These are phyloP conservation scores for Temnothorax ravouxi DNA, from an alignment of 2,888 invertebrate species.

Conservation along the genomic window DNA sequence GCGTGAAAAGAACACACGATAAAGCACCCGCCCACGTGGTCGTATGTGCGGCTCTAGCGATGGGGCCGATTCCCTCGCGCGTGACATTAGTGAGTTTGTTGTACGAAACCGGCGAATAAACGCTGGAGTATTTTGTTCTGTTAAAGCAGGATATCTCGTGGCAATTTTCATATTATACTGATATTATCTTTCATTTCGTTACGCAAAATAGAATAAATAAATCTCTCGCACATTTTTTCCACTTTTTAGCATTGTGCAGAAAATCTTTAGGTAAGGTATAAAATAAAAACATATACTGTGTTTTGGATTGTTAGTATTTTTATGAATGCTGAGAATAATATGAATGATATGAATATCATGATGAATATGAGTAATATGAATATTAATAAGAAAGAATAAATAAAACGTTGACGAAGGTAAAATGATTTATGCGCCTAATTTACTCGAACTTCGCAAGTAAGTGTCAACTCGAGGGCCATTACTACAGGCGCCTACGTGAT, in stretches of 20 bases:
- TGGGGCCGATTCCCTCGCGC: conserved; percentile 42
- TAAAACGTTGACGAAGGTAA: background rate
- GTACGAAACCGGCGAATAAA: background rate
- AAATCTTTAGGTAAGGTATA: background rate
- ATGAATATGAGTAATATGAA: background rate
- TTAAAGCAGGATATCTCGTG: background rate
- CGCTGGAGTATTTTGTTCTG: too few relatives aligned
- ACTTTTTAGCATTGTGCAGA: too few relatives aligned
- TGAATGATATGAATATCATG: too few relatives aligned
- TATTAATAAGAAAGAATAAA: background rate
- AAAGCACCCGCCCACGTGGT: conserved; percentile 49
- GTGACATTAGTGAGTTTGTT: conserved; percentile 13
- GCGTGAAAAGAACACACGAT: conserved; percentile 43
- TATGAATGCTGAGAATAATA: background rate
- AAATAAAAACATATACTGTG: background rate
- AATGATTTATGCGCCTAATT: conserved; percentile 17
- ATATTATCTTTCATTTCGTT: background rate
- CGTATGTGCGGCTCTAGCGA: conserved; percentile 17
- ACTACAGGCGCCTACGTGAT: conserved; percentile 76
- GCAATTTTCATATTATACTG: background rate
- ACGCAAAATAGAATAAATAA: background rate
- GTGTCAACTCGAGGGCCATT: conserved; percentile 35
- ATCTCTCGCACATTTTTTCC: background rate
- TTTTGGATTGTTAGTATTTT: background rate
- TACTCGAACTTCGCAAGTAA: background rate